Evolutionary conservation across 1,140 invertebrate genomes (phyloP), one percentile per base, ranked within the genome.

Genomic region (Phortica variegata): DNA sequence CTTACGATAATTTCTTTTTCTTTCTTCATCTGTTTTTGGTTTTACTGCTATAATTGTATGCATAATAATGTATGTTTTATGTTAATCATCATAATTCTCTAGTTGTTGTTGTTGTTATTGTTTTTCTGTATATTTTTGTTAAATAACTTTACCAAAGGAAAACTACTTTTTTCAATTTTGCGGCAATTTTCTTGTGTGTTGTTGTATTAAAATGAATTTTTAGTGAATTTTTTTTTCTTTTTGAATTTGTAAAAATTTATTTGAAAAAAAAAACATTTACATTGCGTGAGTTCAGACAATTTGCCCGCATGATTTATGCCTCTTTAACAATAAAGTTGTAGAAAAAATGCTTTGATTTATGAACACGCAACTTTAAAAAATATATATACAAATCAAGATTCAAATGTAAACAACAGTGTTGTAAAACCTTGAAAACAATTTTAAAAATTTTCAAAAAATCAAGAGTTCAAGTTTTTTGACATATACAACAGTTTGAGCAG

Each of bases 191-290:
- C 20, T 38, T 7, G 46, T 39, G 61, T 55, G 61, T 55, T 65
- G 61, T 65, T 65, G 61, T 54, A 65, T 33, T 33, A 65, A 65
- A 60, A 65, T 61, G 39, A 49, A 66, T 29, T 29, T 29, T 7
- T 29, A 29, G 26, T 6, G 26, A 29, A 29, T 29, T 29, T 29
- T 6, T 29, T 29, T 29, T 29, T 29, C 26, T 12, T 29, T 29
- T 29, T 7, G 12, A 29, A 7, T 29, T 29, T 29, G 6, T 6
- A 7, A 6, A 12, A 29, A 29, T 29, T 29, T 29, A 12, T 6
- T 29, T 29, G 26, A 29, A 29, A 29, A 29, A 29, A 29, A 29
- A 29, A 7, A 12, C 6, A 12, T 29, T 29, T 29, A 29, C 6
- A 29, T 7, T 6, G 6, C 6, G 26, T 12, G 6, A 29, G 26